Conservation (phyloP, 2,113 vertebrate genomes). For the Orthonyx spaldingii region DNA sequence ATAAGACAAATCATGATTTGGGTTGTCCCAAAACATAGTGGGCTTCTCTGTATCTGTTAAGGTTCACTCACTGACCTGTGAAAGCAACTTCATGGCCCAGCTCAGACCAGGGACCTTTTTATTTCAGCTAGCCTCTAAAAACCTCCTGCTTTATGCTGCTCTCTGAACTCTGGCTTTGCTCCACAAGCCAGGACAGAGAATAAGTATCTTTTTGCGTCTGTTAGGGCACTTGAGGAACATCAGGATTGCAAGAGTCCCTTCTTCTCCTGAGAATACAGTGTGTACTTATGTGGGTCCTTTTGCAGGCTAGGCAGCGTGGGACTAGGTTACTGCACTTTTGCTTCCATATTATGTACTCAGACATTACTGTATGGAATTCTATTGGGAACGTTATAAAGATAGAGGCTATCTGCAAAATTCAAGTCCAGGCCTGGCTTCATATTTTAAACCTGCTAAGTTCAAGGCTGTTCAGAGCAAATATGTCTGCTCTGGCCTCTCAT, state of each 20-base stretch:
- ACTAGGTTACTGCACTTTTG: background rate
- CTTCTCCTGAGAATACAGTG: background rate
- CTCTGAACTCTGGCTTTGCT: background rate
- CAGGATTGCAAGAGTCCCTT: background rate
- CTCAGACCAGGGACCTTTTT: background rate
- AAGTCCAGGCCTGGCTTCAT: background rate
- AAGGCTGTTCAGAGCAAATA: background rate
- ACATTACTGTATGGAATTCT: background rate
- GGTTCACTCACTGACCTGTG: background rate
- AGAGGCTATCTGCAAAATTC: background rate
- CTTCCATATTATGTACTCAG: background rate
- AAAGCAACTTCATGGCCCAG: background rate
- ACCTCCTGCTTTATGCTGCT: background rate
- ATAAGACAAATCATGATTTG: background rate
- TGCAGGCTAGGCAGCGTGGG: background rate
- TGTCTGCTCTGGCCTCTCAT: background rate
- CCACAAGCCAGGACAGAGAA: background rate
- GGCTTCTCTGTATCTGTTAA: background rate
- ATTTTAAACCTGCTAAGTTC: background rate
- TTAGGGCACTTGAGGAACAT: background rate
- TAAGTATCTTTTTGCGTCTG: background rate
- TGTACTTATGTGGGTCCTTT: background rate
- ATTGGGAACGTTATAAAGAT: background rate
- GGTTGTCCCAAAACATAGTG: background rate
- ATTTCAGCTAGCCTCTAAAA: background rate